phyloP scores from a whole-genome alignment of 2,113 vertebrate species.

The Oreochromis aureus region DNA sequence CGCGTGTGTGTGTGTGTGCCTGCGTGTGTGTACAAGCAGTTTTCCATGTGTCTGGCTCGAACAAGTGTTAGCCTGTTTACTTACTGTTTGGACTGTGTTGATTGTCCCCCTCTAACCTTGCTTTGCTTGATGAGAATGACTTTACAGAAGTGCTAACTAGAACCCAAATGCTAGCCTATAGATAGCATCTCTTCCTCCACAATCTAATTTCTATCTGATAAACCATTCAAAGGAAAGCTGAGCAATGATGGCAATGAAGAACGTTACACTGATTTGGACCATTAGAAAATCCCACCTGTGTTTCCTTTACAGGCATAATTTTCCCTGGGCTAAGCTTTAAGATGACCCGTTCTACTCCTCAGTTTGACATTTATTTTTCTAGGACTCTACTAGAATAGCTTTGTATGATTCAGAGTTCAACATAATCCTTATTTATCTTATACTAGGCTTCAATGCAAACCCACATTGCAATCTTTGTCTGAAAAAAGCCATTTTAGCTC shows the following conservation, averaged over 20 bases:
- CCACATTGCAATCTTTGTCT: background rate
- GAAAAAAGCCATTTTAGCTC: background rate
- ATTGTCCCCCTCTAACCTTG: conserved; percentile 43
- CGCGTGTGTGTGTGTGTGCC: background rate
- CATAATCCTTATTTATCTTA: background rate
- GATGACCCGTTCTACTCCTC: background rate
- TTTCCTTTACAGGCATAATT: background rate
- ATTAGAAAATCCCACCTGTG: background rate
- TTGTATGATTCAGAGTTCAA: background rate
- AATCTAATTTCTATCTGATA: background rate
- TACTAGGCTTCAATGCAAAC: background rate
- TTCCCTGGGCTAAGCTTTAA: background rate
- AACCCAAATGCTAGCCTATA: background rate
- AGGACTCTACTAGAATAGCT: background rate
- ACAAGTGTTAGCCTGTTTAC: conserved; percentile 57
- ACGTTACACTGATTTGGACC: background rate
- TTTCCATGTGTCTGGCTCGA: background rate
- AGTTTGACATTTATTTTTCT: background rate
- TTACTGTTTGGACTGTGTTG: conserved; percentile 48
- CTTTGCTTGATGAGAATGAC: conserved; percentile 52
- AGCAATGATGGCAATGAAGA: background rate
- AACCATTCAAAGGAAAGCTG: background rate
- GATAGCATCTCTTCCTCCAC: background rate
- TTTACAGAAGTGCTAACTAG: conserved; percentile 41
- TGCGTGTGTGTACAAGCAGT: background rate